Conservation (phyloP, 37 sponge, comb jelly and placozoan species). For the Beroe forskalii region DNA sequence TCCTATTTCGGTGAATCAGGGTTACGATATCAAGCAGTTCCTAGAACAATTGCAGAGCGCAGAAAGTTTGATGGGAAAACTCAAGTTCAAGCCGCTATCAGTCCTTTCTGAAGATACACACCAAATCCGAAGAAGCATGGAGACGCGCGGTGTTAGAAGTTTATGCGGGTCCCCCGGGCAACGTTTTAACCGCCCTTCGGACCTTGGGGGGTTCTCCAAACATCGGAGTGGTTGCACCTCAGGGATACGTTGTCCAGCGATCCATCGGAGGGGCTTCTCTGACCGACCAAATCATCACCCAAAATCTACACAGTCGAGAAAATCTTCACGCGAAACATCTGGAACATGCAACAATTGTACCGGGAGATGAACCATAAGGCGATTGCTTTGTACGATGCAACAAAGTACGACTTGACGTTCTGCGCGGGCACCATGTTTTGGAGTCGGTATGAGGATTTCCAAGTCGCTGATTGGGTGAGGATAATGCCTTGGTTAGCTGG, state of each 20-base stretch:
- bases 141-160: background rate
- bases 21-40: background rate
- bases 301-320: too few species aligned
- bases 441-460: background rate
- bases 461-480: background rate
- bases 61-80: too few species aligned
- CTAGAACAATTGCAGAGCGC: background rate
- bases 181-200: background rate
- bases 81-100: too few species aligned
- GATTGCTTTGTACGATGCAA: too few species aligned
- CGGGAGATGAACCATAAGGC: too few species aligned
- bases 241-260: background rate
- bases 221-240: background rate
- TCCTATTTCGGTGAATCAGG: background rate
- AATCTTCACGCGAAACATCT: too few species aligned
- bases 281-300: too few species aligned
- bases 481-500: background rate
- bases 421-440: background rate
- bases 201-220: background rate
- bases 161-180: background rate
- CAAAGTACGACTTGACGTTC: background rate
- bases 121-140: background rate
- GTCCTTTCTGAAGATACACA: background rate
- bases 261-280: too few species aligned
- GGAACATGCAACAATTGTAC: too few species aligned